phyloP scores from a whole-genome alignment of 2,797 vertebrate species.

The Ctenochaetus hawaiiensis region DNA sequence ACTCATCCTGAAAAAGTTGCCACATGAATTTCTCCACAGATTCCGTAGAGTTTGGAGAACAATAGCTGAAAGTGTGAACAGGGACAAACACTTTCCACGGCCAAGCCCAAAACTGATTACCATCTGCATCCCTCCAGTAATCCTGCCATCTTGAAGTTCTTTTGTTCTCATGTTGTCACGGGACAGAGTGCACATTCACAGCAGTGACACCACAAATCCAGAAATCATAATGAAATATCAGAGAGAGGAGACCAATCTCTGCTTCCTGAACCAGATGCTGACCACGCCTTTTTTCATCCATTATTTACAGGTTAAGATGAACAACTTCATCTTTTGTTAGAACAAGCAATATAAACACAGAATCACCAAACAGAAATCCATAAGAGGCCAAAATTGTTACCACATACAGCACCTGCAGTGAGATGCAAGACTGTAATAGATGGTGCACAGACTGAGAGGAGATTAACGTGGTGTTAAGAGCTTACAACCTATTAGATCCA shows the following conservation, averaged over 20 bases:
- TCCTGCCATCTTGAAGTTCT: slow-evolving; percentile 21
- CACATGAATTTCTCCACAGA: not conserved
- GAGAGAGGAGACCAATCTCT: not conserved
- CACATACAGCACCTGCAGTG: not conserved
- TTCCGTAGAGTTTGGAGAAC: not conserved
- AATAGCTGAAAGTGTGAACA: not conserved
- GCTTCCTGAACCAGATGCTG: slow-evolving; percentile 27
- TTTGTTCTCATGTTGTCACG: slow-evolving; percentile 1
- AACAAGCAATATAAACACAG: not conserved
- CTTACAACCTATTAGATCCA: slow-evolving; percentile 52
- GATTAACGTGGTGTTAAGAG: slow-evolving; percentile 52
- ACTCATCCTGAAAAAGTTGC: not conserved
- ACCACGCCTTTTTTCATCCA: slow-evolving; percentile 26
- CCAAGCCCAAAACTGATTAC: no score
- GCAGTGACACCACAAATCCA: slow-evolving; percentile 13
- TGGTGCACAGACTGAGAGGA: slow-evolving; percentile 16
- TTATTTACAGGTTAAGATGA: slow-evolving; percentile 45
- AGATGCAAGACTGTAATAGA: not conserved
- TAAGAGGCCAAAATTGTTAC: not conserved
- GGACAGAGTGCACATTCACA: not conserved
- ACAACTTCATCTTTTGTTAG: not conserved
- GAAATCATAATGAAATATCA: not conserved
- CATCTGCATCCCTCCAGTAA: not conserved
- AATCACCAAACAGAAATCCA: not conserved
- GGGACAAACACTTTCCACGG: not conserved